Evolutionary conservation across 2,888 invertebrate genomes (phyloP), one percentile per base, ranked within the genome.

Genomic region (Oligia strigilis): DNA sequence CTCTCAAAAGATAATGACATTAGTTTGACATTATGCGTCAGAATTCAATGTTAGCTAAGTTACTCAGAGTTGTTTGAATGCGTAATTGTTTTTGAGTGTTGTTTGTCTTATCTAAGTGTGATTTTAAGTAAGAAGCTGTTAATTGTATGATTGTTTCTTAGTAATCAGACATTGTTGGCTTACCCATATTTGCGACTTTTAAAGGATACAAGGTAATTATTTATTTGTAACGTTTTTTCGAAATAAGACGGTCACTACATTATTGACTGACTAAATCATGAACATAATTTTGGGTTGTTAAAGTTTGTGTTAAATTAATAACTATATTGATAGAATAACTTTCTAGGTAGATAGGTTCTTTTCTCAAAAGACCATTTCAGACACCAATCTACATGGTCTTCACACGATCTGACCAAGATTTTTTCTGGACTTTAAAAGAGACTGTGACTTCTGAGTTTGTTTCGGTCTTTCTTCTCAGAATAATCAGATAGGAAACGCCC

Each of bases 91-190:
- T 72, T 72, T 66, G 62, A 66, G 29, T 76, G 73, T 60, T 75
- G 72, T 86, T 83, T 77, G 49, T 82, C 6, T 72, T 72, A 86
- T 78, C 58, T 36, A 80, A 1, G 88, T 89, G 89, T 82, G 80
- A 89, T 72, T 80, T 86, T 84, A 77, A 72, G 71, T 75, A 82
- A 72, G 70, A 77, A 64, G 36, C 40, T 69, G 86, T 74, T 87
- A 89, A 87, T 29, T 90, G 81, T 83, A 81, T 23, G 43, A 85
- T 83, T 89, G 80, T 86, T 89, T 87, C 67, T 74, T 73, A 75
- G 64, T 78, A 79, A 60, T 70, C 62, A 75, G 11, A 29, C 46
- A 49, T 80, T 58, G 72, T 80, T 43, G 19, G 43, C 72, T 76
- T 75, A 69, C 46, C n/a, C 49, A 9, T 80, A 43, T 72, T 74